Evolutionary conservation across 35 echinoderm and acorn worm genomes (phyloP).

Genomic region (Lytechinus variegatus): DNA sequence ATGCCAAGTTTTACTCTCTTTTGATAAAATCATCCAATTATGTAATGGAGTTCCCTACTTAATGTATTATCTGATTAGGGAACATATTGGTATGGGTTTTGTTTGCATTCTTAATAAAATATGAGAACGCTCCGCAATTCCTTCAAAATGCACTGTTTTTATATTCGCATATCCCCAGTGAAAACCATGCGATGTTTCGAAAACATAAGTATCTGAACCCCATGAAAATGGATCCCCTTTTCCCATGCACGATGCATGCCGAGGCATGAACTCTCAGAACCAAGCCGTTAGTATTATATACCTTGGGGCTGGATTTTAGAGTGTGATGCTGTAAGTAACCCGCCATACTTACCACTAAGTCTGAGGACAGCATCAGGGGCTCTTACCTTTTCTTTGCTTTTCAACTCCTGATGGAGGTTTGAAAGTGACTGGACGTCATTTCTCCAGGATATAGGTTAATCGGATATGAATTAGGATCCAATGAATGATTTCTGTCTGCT

Average conservation of each 20-base stretch:
- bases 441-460: constrained; percentile 37
- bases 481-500: constrained; percentile 18
- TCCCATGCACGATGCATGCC: not conserved
- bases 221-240: not conserved
- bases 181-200: not conserved
- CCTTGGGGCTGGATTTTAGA: not conserved
- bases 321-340: not conserved
- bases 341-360: not conserved
- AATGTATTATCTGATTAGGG: too few species aligned
- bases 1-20: too few species aligned
- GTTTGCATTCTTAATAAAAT: too few species aligned
- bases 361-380: not conserved
- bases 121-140: too few species aligned
- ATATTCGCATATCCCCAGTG: not conserved
- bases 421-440: constrained; percentile 17
- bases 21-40: too few species aligned
- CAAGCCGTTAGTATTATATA: not conserved
- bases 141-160: not conserved
- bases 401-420: not conserved
- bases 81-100: too few species aligned
- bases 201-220: not conserved
- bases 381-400: not conserved
- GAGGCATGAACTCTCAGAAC: not conserved
- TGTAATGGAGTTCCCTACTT: too few species aligned
- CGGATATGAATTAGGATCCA: constrained; percentile 40